Evolutionary conservation across 30 jellyfish, hydroid and myxozoan species (phyloP).

Genomic region (Turritopsis rubra): DNA sequence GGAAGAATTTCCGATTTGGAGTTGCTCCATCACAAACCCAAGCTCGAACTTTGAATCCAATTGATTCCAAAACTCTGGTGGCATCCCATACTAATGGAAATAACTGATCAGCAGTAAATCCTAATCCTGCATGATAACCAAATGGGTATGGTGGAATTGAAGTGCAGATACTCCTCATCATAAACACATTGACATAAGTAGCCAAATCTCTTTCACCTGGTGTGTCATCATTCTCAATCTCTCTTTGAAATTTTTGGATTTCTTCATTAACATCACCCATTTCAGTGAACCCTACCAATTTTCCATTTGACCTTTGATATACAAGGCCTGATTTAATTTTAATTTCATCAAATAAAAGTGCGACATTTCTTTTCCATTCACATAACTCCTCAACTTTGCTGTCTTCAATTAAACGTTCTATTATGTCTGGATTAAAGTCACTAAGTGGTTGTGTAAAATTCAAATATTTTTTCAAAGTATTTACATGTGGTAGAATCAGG

Average conservation of each 20-base stretch:
- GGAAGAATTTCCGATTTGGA: slow-evolving; percentile 17
- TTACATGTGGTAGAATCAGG: slow-evolving; percentile 14
- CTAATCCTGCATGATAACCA: slow-evolving; percentile 6
- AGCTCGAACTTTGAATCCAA: slow-evolving; percentile 20
- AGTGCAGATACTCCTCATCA: slow-evolving; percentile 14
- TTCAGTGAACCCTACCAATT: slow-evolving; percentile 34
- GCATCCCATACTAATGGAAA: slow-evolving; percentile 16
- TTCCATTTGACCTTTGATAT: slow-evolving; percentile 26
- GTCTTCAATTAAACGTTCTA: slow-evolving; percentile 2
- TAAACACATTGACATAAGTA: slow-evolving; percentile 20
- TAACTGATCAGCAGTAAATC: slow-evolving; percentile 6
- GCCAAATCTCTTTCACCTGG: slow-evolving; percentile 8
- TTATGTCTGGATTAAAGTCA: slow-evolving; percentile 15
- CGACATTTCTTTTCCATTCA: slow-evolving; percentile 16
- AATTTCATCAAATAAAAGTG: slow-evolving; percentile 29
- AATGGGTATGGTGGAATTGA: slow-evolving; percentile 12
- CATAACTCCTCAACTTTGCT: slow-evolving; percentile 7
- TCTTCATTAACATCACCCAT: slow-evolving; percentile 34
- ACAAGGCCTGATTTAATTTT: slow-evolving; percentile 25
- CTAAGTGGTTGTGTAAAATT: slow-evolving; percentile 21
- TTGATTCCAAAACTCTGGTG: slow-evolving; percentile 8
- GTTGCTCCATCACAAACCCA: slow-evolving; percentile 16
- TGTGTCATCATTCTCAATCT: slow-evolving; percentile 11
- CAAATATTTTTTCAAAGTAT: slow-evolving; percentile 12
- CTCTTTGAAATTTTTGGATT: slow-evolving; percentile 5